Evolutionary conservation across 2,888 invertebrate genomes (phyloP).

Genomic region (Dolomedes plantarius): DNA sequence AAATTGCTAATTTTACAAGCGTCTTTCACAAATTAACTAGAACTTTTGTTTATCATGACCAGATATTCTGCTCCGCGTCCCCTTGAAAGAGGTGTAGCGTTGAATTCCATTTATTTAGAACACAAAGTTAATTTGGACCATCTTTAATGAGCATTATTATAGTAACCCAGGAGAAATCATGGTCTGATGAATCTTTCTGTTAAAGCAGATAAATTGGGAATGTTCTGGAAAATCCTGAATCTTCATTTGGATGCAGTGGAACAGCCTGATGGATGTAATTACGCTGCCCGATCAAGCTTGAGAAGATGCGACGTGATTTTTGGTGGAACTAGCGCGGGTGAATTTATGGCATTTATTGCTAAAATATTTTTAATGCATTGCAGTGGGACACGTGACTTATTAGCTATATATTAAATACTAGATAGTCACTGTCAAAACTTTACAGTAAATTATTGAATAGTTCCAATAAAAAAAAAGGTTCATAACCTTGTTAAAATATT

Average conservation of each 20-base stretch:
- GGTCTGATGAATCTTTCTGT: not conserved
- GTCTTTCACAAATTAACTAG: too few relatives aligned
- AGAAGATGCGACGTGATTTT: slow-evolving; percentile 41
- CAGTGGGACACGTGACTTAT: too few relatives aligned
- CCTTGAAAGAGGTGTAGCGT: too few relatives aligned
- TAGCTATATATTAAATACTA: too few relatives aligned
- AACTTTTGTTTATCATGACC: too few relatives aligned
- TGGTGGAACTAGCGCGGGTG: not conserved
- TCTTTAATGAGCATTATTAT: not conserved
- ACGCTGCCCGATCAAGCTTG: slow-evolving; percentile 63
- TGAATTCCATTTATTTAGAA: not conserved
- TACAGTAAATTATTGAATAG: too few relatives aligned
- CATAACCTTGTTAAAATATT: too few relatives aligned
- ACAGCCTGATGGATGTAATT: slow-evolving; percentile 68
- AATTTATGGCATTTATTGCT: not conserved
- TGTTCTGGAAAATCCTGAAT: not conserved
- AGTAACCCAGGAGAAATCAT: not conserved
- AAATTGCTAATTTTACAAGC: too few relatives aligned
- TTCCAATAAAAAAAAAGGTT: too few relatives aligned
- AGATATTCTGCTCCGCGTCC: too few relatives aligned
- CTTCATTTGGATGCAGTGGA: slow-evolving; percentile 44
- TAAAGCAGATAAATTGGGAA: not conserved
- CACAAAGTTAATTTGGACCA: not conserved
- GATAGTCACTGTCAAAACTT: too few relatives aligned
- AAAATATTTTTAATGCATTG: too few relatives aligned